These are phyloP conservation scores for Picus viridis DNA, from an alignment of 2,797 vertebrate genomes.

Conservation along the genomic window DNA sequence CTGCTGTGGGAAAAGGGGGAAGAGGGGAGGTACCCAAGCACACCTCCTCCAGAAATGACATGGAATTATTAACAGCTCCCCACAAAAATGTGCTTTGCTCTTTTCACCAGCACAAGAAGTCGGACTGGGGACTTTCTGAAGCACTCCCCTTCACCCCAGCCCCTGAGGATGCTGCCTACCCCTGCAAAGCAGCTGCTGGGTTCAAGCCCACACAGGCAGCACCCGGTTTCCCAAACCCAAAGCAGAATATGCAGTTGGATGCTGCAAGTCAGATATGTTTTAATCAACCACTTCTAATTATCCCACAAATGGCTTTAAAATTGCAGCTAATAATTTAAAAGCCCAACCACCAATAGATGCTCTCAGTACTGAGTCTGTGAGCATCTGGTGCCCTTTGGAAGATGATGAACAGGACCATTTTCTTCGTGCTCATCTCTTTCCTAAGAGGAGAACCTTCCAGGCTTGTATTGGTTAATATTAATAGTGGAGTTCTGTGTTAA, in stretches of 20 bases:
- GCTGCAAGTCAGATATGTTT: background rate
- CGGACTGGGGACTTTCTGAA: background rate
- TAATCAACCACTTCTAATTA: conserved; percentile 37
- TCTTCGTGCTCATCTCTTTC: background rate
- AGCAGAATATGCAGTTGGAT: background rate
- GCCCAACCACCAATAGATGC: background rate
- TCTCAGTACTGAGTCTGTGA: background rate
- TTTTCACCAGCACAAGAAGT: background rate
- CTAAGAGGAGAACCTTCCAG: background rate
- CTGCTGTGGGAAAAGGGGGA: background rate
- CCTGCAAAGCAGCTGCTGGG: background rate
- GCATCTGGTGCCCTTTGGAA: conserved; percentile 6
- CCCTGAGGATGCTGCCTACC: background rate
- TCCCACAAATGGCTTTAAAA: background rate
- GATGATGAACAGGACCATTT: background rate
- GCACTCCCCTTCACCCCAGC: background rate
- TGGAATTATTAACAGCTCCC: background rate
- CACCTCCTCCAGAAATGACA: background rate
- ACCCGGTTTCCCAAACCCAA: background rate
- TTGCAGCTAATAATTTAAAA: background rate
- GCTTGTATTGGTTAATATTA: conserved; percentile 51
- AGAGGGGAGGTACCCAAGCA: fast-evolving
- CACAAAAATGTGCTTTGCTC: background rate
- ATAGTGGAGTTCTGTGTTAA: conserved; percentile 61
- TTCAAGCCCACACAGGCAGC: background rate